phyloP scores from a whole-genome alignment of 2,797 vertebrate genomes.

The Pseudochirops corinnae region DNA sequence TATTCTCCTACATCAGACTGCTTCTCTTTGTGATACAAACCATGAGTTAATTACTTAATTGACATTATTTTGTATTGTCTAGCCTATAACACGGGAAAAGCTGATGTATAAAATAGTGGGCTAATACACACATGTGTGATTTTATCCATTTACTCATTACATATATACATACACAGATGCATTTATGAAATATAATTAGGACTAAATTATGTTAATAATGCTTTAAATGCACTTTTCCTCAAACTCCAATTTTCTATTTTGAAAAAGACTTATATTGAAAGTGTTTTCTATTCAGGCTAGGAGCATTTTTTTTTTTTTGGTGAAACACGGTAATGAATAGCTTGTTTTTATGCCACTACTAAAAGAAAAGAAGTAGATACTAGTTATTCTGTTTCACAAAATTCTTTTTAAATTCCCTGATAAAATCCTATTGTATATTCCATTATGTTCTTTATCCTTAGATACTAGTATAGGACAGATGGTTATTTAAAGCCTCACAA shows the following conservation, averaged over 20 bases:
- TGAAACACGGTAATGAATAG: neutral
- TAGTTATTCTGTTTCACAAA: neutral
- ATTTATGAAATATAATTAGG: neutral
- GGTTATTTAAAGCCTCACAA: neutral
- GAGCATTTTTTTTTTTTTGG: neutral
- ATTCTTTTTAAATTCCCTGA: constrained; percentile 12
- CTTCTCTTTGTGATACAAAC: neutral
- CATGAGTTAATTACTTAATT: neutral
- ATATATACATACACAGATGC: neutral
- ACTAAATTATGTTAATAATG: neutral
- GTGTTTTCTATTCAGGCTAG: neutral
- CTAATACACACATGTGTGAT: neutral
- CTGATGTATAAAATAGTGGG: neutral
- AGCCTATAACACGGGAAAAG: neutral
- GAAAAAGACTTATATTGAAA: neutral
- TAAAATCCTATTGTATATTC: constrained; percentile 24
- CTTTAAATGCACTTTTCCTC: neutral
- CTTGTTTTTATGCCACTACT: neutral
- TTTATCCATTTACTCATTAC: neutral
- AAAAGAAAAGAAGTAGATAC: neutral
- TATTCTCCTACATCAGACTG: neutral
- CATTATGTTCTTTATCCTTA: neutral
- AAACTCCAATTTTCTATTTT: neutral
- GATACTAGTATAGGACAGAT: neutral
- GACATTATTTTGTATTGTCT: neutral